Percentiles rank a stretch among this genome's conserved stretches.
Conservation (phyloP, 2,113 vertebrate genomes). For the Seriola quinqueradiata region DNA sequence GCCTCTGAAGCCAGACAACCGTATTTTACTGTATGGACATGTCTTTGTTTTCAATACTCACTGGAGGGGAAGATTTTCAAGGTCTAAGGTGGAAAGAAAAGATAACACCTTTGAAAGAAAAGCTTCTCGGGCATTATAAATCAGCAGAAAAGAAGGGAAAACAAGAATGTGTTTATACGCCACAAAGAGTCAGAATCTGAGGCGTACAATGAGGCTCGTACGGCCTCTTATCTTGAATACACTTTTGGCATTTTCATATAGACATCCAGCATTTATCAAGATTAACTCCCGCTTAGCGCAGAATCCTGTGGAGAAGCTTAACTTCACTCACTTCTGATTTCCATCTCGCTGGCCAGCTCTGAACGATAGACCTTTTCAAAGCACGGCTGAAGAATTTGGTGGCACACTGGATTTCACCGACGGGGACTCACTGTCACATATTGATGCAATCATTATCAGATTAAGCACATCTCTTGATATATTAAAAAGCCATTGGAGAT, state of each 20-base stretch:
- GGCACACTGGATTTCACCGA: slow-evolving; percentile 18
- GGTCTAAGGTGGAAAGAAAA: slow-evolving; percentile 44
- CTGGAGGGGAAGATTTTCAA: slow-evolving; percentile 56
- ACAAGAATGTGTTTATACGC: slow-evolving; percentile 20
- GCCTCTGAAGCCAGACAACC: slow-evolving; percentile 60
- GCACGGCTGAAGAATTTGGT: slow-evolving; percentile 4
- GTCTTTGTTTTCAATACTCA: slow-evolving; percentile 59
- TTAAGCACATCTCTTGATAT: slow-evolving; percentile 68
- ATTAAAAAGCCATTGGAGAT: slow-evolving; percentile 73
- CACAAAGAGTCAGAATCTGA: slow-evolving; percentile 26
- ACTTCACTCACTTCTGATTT: slow-evolving; percentile 37
- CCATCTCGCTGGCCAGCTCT: slow-evolving; percentile 43
- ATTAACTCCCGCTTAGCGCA: slow-evolving; percentile 47
- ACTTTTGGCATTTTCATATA: slow-evolving; percentile 69
- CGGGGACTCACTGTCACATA: slow-evolving; percentile 43
- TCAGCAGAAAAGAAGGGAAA: slow-evolving; percentile 17
- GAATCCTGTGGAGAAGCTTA: slow-evolving; percentile 65
- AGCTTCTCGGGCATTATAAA: slow-evolving; percentile 12
- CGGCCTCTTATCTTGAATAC: slow-evolving; percentile 58
- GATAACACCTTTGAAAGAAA: slow-evolving; percentile 42
- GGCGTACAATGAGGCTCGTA: slow-evolving; percentile 12
- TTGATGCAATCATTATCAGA: slow-evolving; percentile 74
- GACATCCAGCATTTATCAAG: slow-evolving; percentile 68
- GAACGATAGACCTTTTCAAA: slow-evolving; percentile 50
- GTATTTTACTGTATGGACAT: slow-evolving; percentile 62